phyloP scores from a whole-genome alignment of 2,797 vertebrate genomes.

The Fundulus diaphanus region DNA sequence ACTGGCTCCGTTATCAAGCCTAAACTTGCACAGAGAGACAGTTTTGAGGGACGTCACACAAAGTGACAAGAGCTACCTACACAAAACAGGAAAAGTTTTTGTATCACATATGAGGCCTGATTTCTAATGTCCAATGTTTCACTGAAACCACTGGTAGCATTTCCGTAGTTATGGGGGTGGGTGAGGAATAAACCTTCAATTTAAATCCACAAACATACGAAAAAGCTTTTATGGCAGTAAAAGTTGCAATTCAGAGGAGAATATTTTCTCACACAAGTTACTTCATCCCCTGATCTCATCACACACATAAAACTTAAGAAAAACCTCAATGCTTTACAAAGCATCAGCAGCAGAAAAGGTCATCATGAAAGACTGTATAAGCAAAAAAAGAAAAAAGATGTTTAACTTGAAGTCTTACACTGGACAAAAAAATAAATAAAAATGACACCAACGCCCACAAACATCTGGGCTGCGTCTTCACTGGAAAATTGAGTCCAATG shows the following conservation, averaged over 20 bases:
- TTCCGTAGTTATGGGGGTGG: background rate
- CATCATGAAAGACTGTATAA: background rate
- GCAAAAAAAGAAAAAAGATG: background rate
- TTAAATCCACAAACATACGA: background rate
- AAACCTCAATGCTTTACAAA: background rate
- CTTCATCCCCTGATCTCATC: background rate
- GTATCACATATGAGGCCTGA: background rate
- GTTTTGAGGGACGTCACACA: slow-evolving; percentile 29
- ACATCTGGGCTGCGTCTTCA: background rate
- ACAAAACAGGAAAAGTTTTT: background rate
- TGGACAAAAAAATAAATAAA: background rate
- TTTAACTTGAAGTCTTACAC: background rate
- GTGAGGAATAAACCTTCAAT: background rate
- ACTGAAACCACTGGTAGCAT: background rate
- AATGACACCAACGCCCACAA: background rate
- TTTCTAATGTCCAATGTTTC: background rate
- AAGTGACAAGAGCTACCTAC: slow-evolving; percentile 1
- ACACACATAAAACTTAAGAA: background rate
- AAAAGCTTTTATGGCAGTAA: background rate
- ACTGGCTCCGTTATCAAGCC: slow-evolving; percentile 47
- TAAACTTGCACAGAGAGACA: slow-evolving; percentile 37
- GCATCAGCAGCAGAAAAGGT: background rate
- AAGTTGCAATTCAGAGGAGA: background rate
- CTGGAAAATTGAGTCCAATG: background rate
- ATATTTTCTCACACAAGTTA: slow-evolving; percentile 1